These are phyloP conservation scores for Oedothorax gibbosus DNA, from an alignment of 1,140 invertebrate species.

Conservation along the genomic window DNA sequence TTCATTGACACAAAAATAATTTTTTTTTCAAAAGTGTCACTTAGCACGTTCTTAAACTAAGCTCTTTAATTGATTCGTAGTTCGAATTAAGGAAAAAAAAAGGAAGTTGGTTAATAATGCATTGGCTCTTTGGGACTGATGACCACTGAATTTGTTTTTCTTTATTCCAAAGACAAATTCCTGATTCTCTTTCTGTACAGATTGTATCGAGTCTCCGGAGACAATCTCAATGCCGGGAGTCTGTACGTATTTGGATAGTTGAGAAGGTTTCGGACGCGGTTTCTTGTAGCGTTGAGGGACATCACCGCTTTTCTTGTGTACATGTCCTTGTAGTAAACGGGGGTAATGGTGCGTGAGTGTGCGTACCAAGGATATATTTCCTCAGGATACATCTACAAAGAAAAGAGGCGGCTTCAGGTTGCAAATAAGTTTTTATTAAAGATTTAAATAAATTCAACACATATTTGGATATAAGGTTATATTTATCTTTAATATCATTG, in stretches of 20 bases:
- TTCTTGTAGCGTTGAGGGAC: slow-evolving; percentile 40
- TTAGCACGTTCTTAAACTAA: too few relatives aligned
- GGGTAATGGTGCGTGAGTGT: slow-evolving; percentile 21
- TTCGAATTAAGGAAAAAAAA: too few relatives aligned
- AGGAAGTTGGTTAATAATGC: too few relatives aligned
- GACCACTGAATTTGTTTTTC: background rate
- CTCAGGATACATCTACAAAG: slow-evolving; percentile 53
- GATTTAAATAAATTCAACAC: too few relatives aligned
- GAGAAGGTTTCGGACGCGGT: slow-evolving; percentile 37
- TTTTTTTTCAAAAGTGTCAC: too few relatives aligned
- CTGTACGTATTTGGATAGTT: slow-evolving; percentile 23
- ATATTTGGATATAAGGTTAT: too few relatives aligned
- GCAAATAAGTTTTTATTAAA: too few relatives aligned
- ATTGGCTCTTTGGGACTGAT: too few relatives aligned
- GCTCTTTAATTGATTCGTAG: too few relatives aligned
- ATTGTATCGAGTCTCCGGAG: slow-evolving; percentile 34
- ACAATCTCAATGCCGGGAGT: slow-evolving; percentile 25
- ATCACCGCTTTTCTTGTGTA: slow-evolving; percentile 45
- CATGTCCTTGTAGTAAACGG: slow-evolving; percentile 47
- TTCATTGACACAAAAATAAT: too few relatives aligned
- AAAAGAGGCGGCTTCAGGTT: slow-evolving; percentile 3
- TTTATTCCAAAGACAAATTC: slow-evolving; percentile 39
- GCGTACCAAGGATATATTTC: slow-evolving; percentile 50
- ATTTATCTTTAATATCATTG: too few relatives aligned
- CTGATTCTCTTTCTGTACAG: slow-evolving; percentile 40